Percentiles rank a stretch among this genome's conserved stretches.
Conservation (phyloP, 2,113 vertebrate genomes). For the Dryoscopus gambensis region DNA sequence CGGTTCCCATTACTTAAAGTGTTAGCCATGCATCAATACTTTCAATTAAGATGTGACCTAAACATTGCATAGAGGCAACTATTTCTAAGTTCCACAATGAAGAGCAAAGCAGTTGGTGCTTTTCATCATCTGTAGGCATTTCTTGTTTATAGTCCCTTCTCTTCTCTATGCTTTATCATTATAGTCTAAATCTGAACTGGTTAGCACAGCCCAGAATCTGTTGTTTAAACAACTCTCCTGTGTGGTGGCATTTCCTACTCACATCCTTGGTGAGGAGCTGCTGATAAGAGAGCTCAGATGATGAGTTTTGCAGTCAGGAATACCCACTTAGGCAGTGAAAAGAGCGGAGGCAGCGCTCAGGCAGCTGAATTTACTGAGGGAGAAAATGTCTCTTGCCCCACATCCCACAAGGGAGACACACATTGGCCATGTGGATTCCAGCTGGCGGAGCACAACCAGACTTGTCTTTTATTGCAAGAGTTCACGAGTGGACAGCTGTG, state of each 20-base stretch:
- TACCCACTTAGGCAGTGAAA: background rate
- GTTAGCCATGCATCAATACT: background rate
- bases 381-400: background rate
- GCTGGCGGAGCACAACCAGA: background rate
- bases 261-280: background rate
- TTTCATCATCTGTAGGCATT: background rate
- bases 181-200: background rate
- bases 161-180: background rate
- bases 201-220: background rate
- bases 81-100: background rate
- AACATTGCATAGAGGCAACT: background rate
- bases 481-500: background rate
- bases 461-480: background rate
- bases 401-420: background rate
- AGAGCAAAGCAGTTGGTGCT: background rate
- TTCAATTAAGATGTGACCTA: constrained; percentile 35
- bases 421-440: background rate
- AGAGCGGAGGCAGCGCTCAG: background rate
- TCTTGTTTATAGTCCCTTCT: background rate
- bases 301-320: background rate
- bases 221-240: background rate
- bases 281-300: background rate
- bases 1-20: background rate
- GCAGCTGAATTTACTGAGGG: background rate
- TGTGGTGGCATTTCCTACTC: background rate